A percentile compares a stretch with the other conserved stretches of the same genome.
Conservation (phyloP, 2,113 vertebrate species). For the Thunnus thynnus region DNA sequence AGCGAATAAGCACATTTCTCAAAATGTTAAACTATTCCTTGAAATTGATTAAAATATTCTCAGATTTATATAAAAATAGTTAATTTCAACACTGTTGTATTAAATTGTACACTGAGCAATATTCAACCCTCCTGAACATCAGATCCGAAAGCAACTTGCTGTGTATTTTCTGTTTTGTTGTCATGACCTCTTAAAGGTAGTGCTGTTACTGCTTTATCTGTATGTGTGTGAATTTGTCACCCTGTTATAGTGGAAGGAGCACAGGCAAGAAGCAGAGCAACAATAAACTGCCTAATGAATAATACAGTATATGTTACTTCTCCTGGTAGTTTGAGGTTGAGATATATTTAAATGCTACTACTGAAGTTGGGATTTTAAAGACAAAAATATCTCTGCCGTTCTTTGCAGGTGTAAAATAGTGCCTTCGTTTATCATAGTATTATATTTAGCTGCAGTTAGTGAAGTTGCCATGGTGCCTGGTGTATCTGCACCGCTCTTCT, state of each 20-base stretch:
- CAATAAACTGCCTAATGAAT: conserved; percentile 23
- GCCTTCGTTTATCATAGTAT: conserved; percentile 13
- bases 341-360: conserved; percentile 44
- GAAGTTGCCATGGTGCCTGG: conserved; percentile 25
- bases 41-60: not conserved
- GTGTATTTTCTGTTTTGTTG: not conserved
- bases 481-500: conserved; percentile 24
- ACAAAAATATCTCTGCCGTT: conserved; percentile 38
- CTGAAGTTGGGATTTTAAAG: conserved; percentile 16
- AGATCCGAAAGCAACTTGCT: not conserved
- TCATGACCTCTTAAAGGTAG: not conserved
- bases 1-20: not conserved
- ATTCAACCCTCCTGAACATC: not conserved
- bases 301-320: not conserved
- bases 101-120: not conserved
- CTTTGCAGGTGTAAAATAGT: conserved; percentile 5
- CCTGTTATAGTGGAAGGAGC: not conserved
- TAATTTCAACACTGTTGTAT: not conserved
- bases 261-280: conserved; percentile 2
- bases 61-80: not conserved
- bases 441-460: conserved; percentile 52
- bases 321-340: conserved; percentile 3
- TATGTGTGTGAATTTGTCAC: conserved; percentile 6
- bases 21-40: not conserved
- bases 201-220: not conserved